These are phyloP conservation scores for Lophius americanus DNA, from an alignment of 2,797 vertebrate genomes.

Conservation along the genomic window DNA sequence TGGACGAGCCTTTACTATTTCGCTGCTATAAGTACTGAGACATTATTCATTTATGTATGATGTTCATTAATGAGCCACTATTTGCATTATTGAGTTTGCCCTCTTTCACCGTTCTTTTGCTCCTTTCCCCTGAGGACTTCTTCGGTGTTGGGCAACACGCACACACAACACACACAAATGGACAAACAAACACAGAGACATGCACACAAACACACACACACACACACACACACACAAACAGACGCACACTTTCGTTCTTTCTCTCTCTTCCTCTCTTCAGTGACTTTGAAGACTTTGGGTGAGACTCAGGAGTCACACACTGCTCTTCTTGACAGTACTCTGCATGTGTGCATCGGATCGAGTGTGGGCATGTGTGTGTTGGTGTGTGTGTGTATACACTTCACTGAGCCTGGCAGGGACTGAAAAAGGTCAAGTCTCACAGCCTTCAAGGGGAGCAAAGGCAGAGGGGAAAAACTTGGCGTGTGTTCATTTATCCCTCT, in stretches of 20 bases:
- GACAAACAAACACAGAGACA: slow-evolving; percentile 17
- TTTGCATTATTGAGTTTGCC: slow-evolving; percentile 74
- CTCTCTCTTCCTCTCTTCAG: neutral
- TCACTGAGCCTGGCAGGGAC: slow-evolving; percentile 59
- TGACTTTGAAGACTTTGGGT: slow-evolving; percentile 63
- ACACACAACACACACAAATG: slow-evolving; percentile 15
- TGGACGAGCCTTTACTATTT: slow-evolving; percentile 45
- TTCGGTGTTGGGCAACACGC: slow-evolving; percentile 59
- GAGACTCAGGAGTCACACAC: slow-evolving; percentile 47
- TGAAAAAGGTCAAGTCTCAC: slow-evolving; percentile 35
- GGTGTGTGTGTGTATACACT: slow-evolving; percentile 41
- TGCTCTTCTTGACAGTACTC: slow-evolving; percentile 46
- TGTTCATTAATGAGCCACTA: slow-evolving; percentile 69
- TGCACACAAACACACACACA: slow-evolving; percentile 22
- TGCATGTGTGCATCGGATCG: slow-evolving; percentile 40
- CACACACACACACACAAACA: neutral
- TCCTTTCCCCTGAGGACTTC: slow-evolving; percentile 51
- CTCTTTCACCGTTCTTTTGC: slow-evolving; percentile 57
- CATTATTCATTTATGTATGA: slow-evolving; percentile 66
- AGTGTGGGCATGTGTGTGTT: slow-evolving; percentile 8
- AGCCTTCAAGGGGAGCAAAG: slow-evolving; percentile 39
- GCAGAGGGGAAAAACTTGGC: slow-evolving; percentile 13
- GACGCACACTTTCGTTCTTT: no score
- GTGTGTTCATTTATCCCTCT: slow-evolving; percentile 3
- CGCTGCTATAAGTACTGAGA: slow-evolving; percentile 50